Percentiles rank a stretch among this genome's conserved stretches.
phyloP scores from a whole-genome alignment of 2,888 invertebrate species.

The Epistrophe grossulariae region DNA sequence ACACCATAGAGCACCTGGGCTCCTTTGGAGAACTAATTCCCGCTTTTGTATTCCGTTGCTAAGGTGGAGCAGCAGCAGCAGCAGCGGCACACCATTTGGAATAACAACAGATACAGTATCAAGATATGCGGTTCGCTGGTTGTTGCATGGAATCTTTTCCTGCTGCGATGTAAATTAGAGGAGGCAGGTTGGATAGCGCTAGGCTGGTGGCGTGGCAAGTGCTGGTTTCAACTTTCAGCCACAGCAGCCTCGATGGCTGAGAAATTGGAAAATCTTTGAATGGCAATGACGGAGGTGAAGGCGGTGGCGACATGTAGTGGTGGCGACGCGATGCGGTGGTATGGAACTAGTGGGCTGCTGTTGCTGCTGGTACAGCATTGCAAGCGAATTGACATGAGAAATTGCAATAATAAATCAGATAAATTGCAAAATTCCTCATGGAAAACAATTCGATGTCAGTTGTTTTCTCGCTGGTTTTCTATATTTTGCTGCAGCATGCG shows the following conservation, averaged over 20 bases:
- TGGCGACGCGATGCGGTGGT: background rate
- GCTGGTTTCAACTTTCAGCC: slow-evolving; percentile 25
- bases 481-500: slow-evolving; percentile 3
- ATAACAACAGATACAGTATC: slow-evolving; percentile 68
- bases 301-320: background rate
- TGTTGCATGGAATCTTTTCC: slow-evolving; percentile 54
- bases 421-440: slow-evolving; percentile 75
- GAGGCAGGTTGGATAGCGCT: slow-evolving; percentile 53
- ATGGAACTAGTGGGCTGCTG: slow-evolving; percentile 13
- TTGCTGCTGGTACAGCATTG: slow-evolving; percentile 10
- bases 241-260: slow-evolving; percentile 63
- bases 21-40: slow-evolving; percentile 62
- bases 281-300: background rate
- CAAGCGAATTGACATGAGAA: slow-evolving; percentile 73
- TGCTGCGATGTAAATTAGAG: slow-evolving; percentile 54
- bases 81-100: slow-evolving; percentile 44
- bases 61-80: slow-evolving; percentile 58
- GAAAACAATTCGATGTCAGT: slow-evolving; percentile 74
- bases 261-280: slow-evolving; percentile 71
- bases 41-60: slow-evolving; percentile 62
- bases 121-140: slow-evolving; percentile 57
- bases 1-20: slow-evolving; percentile 69
- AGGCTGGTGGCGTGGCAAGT: slow-evolving; percentile 61
- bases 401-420: slow-evolving; percentile 76
- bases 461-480: slow-evolving; percentile 59